phyloP scores from a whole-genome alignment of 1,140 invertebrate genomes.

The Littorina saxatilis region DNA sequence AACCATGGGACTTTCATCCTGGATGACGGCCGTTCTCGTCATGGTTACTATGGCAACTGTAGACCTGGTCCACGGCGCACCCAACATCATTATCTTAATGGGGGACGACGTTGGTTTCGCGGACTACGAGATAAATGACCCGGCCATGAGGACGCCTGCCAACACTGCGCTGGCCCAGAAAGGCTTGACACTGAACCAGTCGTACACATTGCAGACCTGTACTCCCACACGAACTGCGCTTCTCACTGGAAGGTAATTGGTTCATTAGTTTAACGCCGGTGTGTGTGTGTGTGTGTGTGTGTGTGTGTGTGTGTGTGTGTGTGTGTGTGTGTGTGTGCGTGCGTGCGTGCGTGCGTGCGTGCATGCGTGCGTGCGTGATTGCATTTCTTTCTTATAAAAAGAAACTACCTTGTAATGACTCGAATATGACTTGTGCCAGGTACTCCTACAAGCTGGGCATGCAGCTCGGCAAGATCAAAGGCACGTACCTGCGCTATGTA shows the following conservation, averaged over 20 bases:
- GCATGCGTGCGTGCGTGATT: not conserved
- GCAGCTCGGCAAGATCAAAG: constrained; percentile 9
- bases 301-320: not conserved
- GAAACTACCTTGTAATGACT: not conserved
- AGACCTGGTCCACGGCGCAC: not conserved
- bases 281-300: too few relatives aligned
- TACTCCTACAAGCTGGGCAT: constrained; percentile 5
- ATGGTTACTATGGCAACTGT: not conserved
- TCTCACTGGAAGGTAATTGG: constrained; percentile 6
- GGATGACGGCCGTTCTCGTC: not conserved
- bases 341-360: too few relatives aligned
- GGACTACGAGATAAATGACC: not conserved
- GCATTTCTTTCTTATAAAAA: not conserved
- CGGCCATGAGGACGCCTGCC: constrained; percentile 61
- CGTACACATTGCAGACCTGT: constrained; percentile 58
- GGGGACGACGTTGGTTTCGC: constrained; percentile 13
- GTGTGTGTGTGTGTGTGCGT: too few relatives aligned
- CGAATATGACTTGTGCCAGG: not conserved
- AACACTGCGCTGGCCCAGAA: constrained; percentile 54
- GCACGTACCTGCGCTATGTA: constrained; percentile 13
- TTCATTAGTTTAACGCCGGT: too few relatives aligned
- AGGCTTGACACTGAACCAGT: constrained; percentile 54
- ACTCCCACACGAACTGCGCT: constrained; percentile 47
- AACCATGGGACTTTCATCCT: not conserved
- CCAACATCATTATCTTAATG: constrained; percentile 24